Evolutionary conservation across 1,140 invertebrate species (phyloP).

Genomic region (Amyelois transitella): DNA sequence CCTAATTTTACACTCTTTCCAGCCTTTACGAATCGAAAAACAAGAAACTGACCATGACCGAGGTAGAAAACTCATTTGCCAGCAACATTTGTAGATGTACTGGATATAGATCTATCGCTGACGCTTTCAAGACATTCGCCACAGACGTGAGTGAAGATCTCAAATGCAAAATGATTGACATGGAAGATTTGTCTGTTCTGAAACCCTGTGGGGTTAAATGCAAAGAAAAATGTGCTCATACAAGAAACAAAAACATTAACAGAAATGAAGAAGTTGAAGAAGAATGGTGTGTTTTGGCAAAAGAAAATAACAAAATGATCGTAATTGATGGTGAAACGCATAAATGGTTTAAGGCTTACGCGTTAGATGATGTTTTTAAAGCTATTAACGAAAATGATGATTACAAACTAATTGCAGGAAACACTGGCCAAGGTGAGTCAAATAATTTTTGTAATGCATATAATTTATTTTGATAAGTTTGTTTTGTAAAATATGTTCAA

Average conservation of each 20-base stretch:
- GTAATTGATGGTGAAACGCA: conserved; percentile 25
- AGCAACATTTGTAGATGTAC: conserved; percentile 92
- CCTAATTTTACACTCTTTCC: no score
- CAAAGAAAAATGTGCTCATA: conserved; percentile 27
- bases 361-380: conserved; percentile 53
- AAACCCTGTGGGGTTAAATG: conserved; percentile 41
- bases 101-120: conserved; percentile 89
- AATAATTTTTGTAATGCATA: neutral
- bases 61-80: conserved; percentile 85
- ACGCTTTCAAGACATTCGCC: conserved; percentile 76
- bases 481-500: no score
- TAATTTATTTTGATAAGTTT: neutral
- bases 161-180: conserved; percentile 68
- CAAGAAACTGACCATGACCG: conserved; percentile 75
- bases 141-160: conserved; percentile 28
- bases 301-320: conserved; percentile 26
- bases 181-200: conserved; percentile 45
- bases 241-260: conserved; percentile 9
- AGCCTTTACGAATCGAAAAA: conserved; percentile 53
- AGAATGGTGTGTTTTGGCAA: conserved; percentile 43
- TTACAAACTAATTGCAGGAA: conserved; percentile 56
- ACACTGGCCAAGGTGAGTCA: conserved; percentile 58
- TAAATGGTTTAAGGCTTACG: conserved; percentile 76
- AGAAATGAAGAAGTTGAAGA: conserved; percentile 13
- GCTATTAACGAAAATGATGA: conserved; percentile 28